phyloP scores from a whole-genome alignment of 2,888 invertebrate genomes.

The Dendrolimus pini region DNA sequence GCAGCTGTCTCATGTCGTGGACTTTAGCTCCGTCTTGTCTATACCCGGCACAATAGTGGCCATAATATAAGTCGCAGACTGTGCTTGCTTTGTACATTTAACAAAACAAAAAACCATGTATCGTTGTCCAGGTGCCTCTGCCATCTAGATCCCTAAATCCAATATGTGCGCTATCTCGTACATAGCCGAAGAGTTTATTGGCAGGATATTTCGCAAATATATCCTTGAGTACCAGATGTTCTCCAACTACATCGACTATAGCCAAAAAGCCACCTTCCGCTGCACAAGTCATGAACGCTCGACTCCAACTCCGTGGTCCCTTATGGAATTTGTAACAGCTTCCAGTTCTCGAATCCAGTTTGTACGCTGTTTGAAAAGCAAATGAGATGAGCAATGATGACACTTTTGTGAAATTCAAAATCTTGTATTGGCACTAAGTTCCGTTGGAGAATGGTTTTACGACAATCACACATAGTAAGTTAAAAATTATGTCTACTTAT shows the following conservation, averaged over 20 bases:
- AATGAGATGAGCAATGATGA: not conserved
- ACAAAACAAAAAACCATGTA: conserved; percentile 23
- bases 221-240: conserved; percentile 23
- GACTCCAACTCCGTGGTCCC: conserved; percentile 28
- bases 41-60: too few species aligned
- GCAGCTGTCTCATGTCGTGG: too few species aligned
- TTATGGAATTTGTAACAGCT: conserved; percentile 47
- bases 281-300: conserved; percentile 36
- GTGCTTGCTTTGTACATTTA: too few species aligned
- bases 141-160: conserved; percentile 33
- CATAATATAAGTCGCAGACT: too few species aligned
- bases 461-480: too few species aligned
- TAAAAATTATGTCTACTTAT: too few species aligned
- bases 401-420: too few species aligned
- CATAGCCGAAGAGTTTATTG: conserved; percentile 12
- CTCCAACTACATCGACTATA: conserved; percentile 35
- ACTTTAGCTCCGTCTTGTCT: too few species aligned
- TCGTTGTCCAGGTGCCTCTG: conserved; percentile 29
- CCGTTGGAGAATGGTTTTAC: too few species aligned
- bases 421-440: too few species aligned
- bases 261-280: conserved; percentile 40
- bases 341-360: conserved; percentile 24
- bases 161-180: conserved; percentile 21
- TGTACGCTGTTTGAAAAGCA: conserved; percentile 26
- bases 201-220: conserved; percentile 24